A percentile compares a stretch with the other conserved stretches of the same genome.
These are phyloP conservation scores for Charina bottae DNA, from an alignment of 2,113 vertebrate genomes.

Conservation along the genomic window DNA sequence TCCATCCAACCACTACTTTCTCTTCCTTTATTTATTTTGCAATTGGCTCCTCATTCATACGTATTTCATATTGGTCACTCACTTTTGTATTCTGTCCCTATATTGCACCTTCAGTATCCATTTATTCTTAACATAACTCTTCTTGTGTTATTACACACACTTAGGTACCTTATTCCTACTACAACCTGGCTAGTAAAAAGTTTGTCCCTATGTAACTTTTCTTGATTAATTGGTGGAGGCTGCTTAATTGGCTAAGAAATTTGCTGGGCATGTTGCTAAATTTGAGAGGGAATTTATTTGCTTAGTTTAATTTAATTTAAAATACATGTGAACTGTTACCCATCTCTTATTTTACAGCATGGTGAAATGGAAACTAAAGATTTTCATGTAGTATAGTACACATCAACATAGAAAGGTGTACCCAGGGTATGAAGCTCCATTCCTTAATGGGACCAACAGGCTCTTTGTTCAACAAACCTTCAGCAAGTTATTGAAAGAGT, in stretches of 20 bases:
- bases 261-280: neutral
- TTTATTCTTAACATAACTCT: neutral
- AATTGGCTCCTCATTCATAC: neutral
- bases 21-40: neutral
- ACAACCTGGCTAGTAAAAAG: neutral
- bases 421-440: neutral
- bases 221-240: neutral
- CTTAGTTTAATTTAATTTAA: neutral
- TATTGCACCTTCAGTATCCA: neutral
- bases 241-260: constrained; percentile 12
- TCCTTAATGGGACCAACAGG: neutral
- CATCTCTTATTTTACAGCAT: neutral
- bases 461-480: neutral
- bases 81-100: neutral
- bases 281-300: neutral
- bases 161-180: neutral
- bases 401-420: too few species aligned
- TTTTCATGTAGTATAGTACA: neutral
- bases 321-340: neutral
- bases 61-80: neutral
- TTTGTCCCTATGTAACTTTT: neutral
- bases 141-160: neutral
- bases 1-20: neutral
- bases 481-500: neutral
- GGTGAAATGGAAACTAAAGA: neutral